These are phyloP conservation scores for Galemys pyrenaicus DNA, from an alignment of 2,113 vertebrate genomes.

Conservation along the genomic window DNA sequence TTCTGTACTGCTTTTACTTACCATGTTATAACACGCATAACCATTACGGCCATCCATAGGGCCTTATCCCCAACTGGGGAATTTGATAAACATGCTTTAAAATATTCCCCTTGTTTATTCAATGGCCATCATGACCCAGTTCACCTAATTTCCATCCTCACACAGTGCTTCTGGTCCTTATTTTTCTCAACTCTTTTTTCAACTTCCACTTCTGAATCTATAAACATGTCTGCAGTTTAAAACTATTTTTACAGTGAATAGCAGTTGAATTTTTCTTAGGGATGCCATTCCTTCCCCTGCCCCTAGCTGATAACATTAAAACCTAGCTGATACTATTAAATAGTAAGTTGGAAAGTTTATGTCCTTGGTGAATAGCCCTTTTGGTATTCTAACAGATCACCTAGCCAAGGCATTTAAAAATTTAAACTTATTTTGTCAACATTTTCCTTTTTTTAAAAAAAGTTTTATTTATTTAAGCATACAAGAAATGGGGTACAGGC, in stretches of 20 bases:
- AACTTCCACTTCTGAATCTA: neutral
- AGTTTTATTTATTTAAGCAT: no score
- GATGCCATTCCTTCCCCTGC: neutral
- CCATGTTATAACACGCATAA: neutral
- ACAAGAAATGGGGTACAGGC: no score
- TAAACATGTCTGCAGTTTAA: neutral
- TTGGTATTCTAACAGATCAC: neutral
- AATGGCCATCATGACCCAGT: neutral
- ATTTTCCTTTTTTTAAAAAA: neutral
- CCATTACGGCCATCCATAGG: neutral
- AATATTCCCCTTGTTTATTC: neutral
- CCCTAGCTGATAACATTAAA: no score
- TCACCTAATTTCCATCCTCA: constrained; percentile 1
- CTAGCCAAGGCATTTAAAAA: neutral
- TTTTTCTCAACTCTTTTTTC: constrained; percentile 35
- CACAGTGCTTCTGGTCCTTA: neutral
- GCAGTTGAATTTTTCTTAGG: constrained; percentile 21
- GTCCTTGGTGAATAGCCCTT: neutral
- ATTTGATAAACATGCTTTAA: constrained; percentile 11
- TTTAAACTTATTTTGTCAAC: neutral
- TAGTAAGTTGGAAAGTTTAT: neutral
- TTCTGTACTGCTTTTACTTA: neutral
- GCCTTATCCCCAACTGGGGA: neutral
- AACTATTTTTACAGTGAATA: constrained; percentile 32
- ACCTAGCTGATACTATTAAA: neutral